A percentile compares a stretch with the other conserved stretches of the same genome.
Conservation (phyloP, 2,113 vertebrate species). For the Phalacrocorax aristotelis region DNA sequence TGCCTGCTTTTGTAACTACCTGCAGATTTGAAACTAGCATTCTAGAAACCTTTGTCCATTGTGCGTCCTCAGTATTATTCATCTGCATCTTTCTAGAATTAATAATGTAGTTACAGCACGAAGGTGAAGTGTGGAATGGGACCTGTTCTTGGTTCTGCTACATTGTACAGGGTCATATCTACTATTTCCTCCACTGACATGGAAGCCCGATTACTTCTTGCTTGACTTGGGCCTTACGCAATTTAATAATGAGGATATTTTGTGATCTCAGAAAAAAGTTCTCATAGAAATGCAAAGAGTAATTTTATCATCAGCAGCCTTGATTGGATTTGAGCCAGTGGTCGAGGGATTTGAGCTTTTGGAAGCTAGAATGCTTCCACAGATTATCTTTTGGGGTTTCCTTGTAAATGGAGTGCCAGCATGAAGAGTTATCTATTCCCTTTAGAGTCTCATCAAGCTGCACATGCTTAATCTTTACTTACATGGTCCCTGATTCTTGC, state of each 20-base stretch:
- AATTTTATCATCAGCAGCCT: neutral
- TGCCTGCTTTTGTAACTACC: neutral
- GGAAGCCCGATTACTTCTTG: neutral
- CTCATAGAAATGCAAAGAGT: neutral
- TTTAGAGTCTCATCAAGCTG: conserved; percentile 44
- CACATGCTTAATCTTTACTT: conserved; percentile 52
- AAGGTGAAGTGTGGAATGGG: neutral
- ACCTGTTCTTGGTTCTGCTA: neutral
- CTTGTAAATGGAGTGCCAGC: conserved; percentile 38
- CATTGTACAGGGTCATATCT: neutral
- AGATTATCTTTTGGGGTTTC: conserved; percentile 57
- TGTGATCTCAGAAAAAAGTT: neutral
- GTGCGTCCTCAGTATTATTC: neutral
- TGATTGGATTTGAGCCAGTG: conserved; percentile 29
- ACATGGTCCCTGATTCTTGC: conserved; percentile 8
- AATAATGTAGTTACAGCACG: neutral
- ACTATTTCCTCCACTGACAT: neutral
- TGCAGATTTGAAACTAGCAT: neutral
- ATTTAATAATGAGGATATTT: neutral
- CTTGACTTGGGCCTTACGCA: neutral
- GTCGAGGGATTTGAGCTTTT: conserved; percentile 43
- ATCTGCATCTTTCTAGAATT: neutral
- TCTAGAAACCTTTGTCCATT: neutral
- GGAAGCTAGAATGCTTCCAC: conserved; percentile 13
- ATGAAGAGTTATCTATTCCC: conserved; percentile 47